Conservation (phyloP, 2,888 invertebrate species). For the Muscina levida region DNA sequence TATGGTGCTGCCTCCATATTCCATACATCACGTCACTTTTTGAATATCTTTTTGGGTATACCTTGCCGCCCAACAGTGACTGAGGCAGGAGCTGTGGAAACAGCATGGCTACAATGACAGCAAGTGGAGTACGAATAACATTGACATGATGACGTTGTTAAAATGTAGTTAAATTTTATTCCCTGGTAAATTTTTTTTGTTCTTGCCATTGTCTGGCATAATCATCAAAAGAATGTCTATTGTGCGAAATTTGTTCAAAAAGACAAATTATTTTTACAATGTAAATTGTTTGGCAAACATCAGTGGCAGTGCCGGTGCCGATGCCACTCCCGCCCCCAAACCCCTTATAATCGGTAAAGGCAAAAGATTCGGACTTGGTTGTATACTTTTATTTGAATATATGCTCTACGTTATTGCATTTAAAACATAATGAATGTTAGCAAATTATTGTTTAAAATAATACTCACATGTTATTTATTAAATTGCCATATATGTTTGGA, state of each 20-base stretch:
- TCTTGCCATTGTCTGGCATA: slow-evolving; percentile 28
- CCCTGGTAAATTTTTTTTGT: slow-evolving; percentile 17
- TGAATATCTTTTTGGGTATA: not conserved
- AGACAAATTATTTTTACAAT: slow-evolving; percentile 62
- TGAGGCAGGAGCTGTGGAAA: not conserved
- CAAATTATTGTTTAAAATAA: not conserved
- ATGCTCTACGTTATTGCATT: not conserved
- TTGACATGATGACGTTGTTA: slow-evolving; percentile 61
- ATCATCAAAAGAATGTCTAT: slow-evolving; percentile 42
- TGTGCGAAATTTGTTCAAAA: slow-evolving; percentile 41
- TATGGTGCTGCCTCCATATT: slow-evolving; percentile 56
- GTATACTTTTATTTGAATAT: no score
- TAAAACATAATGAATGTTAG: not conserved
- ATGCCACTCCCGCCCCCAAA: no score
- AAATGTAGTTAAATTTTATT: slow-evolving; percentile 61
- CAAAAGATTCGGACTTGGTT: no score
- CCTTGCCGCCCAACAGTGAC: not conserved
- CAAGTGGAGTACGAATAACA: slow-evolving; percentile 23
- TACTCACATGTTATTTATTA: no score
- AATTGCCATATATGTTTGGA: no score
- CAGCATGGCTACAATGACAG: not conserved
- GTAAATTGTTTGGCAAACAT: slow-evolving; percentile 57
- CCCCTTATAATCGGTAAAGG: no score
- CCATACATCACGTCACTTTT: slow-evolving; percentile 18
- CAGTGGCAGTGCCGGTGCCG: no score